Evolutionary conservation across 2,797 vertebrate species (phyloP).

Genomic region (Selene dorsalis): DNA sequence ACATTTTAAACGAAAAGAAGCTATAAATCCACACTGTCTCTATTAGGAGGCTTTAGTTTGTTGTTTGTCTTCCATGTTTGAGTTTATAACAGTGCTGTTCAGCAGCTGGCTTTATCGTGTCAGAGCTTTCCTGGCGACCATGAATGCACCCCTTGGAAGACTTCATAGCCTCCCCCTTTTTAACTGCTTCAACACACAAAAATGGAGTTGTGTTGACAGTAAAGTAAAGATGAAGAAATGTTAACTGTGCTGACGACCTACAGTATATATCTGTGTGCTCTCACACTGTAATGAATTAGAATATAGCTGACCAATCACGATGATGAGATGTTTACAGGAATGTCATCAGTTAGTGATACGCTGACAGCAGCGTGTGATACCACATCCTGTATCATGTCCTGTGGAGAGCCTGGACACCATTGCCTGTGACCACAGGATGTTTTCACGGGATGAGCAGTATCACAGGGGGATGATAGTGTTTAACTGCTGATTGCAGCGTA

Average conservation of each 20-base stretch:
- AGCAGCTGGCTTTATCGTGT: slow-evolving; percentile 5
- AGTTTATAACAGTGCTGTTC: slow-evolving; percentile 8
- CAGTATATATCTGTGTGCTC: background rate
- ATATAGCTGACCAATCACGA: slow-evolving; percentile 23
- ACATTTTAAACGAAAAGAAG: slow-evolving; percentile 17
- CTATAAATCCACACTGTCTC: background rate
- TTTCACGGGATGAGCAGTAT: slow-evolving; percentile 77
- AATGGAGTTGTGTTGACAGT: background rate
- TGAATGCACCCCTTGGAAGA: slow-evolving; percentile 16
- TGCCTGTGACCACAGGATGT: slow-evolving; percentile 73
- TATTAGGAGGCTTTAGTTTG: background rate
- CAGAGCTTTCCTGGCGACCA: background rate
- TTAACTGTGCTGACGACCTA: background rate
- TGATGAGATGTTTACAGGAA: slow-evolving; percentile 58
- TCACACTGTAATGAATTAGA: background rate
- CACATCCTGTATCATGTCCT: slow-evolving; percentile 72
- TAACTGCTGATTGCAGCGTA: slow-evolving; percentile 69
- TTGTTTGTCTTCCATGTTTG: slow-evolving; percentile 19
- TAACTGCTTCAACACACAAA: background rate
- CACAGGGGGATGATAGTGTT: slow-evolving; percentile 75
- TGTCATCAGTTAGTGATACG: slow-evolving; percentile 66
- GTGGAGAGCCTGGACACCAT: slow-evolving; percentile 66
- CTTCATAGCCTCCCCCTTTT: background rate
- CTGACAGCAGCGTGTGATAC: slow-evolving; percentile 70
- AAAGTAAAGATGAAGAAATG: background rate